Evolutionary conservation across 2,797 vertebrate genomes (phyloP).

Genomic region (Sphaeramia orbicularis): DNA sequence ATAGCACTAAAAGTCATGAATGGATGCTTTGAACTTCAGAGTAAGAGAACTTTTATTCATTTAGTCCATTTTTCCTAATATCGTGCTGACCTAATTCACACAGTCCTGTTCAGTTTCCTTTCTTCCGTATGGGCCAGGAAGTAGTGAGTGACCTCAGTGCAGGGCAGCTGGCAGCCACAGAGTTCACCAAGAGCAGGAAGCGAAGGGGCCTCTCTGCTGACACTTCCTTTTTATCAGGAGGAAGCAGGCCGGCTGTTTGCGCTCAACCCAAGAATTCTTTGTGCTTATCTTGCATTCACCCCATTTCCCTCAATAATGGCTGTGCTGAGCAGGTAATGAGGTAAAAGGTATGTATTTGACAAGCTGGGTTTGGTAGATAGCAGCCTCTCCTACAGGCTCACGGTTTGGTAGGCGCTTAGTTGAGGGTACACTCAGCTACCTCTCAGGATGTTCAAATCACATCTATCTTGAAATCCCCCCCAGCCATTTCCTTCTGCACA

Average conservation of each 20-base stretch:
- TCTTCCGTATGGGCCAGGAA: constrained; percentile 56
- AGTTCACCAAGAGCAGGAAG: constrained; percentile 72
- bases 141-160: constrained; percentile 61
- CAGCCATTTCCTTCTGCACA: constrained; percentile 47
- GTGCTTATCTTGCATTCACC: constrained; percentile 78
- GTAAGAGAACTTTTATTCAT: constrained; percentile 9
- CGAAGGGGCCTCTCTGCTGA: constrained; percentile 59
- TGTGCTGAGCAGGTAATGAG: constrained; percentile 76
- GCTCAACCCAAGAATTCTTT: constrained; percentile 75
- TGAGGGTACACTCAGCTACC: constrained; percentile 47
- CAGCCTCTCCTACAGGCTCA: constrained; percentile 44
- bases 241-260: constrained; percentile 82
- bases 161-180: constrained; percentile 57
- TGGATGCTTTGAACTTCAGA: no score
- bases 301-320: constrained; percentile 77
- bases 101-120: constrained; percentile 19
- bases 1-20: no score
- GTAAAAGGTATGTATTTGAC: constrained; percentile 78
- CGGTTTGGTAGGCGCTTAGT: constrained; percentile 48
- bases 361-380: constrained; percentile 80
- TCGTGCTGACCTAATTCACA: no score
- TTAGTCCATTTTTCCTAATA: not conserved
- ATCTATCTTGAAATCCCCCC: constrained; percentile 51
- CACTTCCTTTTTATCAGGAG: constrained; percentile 82
- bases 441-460: constrained; percentile 59